Evolutionary conservation across 2,888 invertebrate genomes (phyloP).

Genomic region (Augochlorella aurata): DNA sequence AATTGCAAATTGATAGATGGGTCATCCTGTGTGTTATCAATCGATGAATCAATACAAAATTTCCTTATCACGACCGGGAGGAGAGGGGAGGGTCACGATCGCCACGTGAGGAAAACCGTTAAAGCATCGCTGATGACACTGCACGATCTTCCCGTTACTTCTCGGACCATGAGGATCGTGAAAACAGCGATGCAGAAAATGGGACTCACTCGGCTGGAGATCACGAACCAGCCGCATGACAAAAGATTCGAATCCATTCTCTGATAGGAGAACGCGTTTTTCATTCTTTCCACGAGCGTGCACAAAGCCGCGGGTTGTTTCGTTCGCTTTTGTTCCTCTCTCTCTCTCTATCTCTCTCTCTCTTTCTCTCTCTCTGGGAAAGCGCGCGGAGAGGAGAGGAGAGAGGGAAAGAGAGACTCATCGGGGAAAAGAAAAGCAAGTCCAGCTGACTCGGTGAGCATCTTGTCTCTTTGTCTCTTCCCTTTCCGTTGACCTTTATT

Average conservation of each 20-base stretch:
- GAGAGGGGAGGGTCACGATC: background rate
- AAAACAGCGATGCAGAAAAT: background rate
- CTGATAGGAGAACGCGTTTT: constrained; percentile 14
- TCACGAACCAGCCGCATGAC: constrained; percentile 1
- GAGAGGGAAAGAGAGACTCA: background rate
- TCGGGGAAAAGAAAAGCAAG: background rate
- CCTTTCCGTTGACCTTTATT: constrained; percentile 57
- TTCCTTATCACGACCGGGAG: background rate
- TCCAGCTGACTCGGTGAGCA: constrained; percentile 23
- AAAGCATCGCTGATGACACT: background rate
- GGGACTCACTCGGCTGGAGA: background rate
- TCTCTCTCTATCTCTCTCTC: no score
- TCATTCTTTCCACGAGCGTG: background rate
- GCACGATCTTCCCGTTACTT: background rate
- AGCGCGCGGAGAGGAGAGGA: no score
- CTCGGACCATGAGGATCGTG: no score
- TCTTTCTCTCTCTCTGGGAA: no score
- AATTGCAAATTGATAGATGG: background rate
- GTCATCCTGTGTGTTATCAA: background rate
- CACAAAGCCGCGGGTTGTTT: no score
- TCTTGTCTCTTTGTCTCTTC: constrained; percentile 27
- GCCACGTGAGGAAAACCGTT: background rate
- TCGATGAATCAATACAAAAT: background rate
- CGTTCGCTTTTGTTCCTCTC: no score
- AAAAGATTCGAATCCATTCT: constrained; percentile 17